Evolutionary conservation across 2,797 vertebrate genomes (phyloP), one percentile per base, ranked within the genome.

Genomic region (Sciurus vulgaris): DNA sequence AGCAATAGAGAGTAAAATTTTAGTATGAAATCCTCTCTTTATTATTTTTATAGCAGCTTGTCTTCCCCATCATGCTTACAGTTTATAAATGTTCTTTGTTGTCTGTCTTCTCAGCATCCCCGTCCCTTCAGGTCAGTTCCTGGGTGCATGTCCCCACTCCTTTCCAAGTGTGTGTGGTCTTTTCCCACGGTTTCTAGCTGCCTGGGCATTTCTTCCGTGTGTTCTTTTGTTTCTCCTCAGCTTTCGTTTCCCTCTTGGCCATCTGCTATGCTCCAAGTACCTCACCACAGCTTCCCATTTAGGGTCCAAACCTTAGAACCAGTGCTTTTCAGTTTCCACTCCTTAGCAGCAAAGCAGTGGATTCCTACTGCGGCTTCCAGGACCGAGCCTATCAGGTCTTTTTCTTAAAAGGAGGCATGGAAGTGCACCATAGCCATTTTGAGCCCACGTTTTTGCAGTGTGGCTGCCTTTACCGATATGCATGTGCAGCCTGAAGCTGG

Each of bases 181-280:
- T 91, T 70, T 41, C 22, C 11, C 87, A 41, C 30, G 15, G 22
- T 33, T 69, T 74, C 24, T 49, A n/a, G 33, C 56, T 44, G 35
- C 8, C 11, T 65, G 3, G n/a, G 12, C 61, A 17, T 9, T 74
- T 47, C 10, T 54, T 86, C 47, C 41, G 3, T 38, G 3, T 72
- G 28, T 84, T 82, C 22, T 5, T 30, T 13, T 30, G 20, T 69
- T 65, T 77, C 67, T 44, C 12, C 65, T 49, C 38, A 28, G 7
- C 61, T 49, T 38, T n/a, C 0, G 0, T 41, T 85, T 35, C 70
- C 1, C 70, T 84, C 49, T 65, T 17, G 12, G 4, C 76, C 26
- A 0, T n/a, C 47, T 73, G 1, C 15, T 65, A 1, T 5, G 24
- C 9, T 59, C 30, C 49, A 11, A 1, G 35, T 4, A 1, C 4